Percentiles rank a stretch among this genome's conserved stretches.
Conservation (phyloP, 2,113 vertebrate species). For the Dinomys branickii region DNA sequence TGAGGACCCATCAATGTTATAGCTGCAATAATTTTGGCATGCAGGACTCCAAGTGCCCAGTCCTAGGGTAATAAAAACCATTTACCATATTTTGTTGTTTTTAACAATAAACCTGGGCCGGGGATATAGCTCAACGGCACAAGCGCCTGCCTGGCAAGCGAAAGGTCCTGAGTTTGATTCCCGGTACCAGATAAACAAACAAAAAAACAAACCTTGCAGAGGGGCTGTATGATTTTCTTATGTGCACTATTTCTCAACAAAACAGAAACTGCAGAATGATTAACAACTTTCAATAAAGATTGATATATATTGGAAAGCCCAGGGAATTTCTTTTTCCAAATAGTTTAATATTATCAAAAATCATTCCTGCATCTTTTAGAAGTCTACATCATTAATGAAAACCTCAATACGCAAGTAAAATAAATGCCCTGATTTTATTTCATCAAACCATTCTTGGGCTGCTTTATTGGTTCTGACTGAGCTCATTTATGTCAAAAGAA, state of each 20-base stretch:
- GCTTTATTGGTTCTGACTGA: neutral
- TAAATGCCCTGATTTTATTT: neutral
- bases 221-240: neutral
- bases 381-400: neutral
- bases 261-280: neutral
- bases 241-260: conserved; percentile 18
- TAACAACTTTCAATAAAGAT: neutral
- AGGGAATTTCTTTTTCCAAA: neutral
- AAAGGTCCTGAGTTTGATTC: too few relatives aligned
- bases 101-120: neutral
- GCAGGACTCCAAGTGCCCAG: conserved; percentile 99
- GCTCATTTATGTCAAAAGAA: neutral
- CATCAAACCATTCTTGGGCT: neutral
- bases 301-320: neutral
- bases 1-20: conserved; percentile 99
- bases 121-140: too few relatives aligned
- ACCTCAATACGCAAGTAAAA: neutral
- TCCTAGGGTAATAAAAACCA: conserved; percentile 86
- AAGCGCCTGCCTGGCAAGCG: too few relatives aligned
- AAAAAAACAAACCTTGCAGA: neutral
- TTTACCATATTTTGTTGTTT: neutral
- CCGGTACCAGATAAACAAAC: too few relatives aligned
- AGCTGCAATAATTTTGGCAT: conserved; percentile 99
- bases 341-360: neutral
- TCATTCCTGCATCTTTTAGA: neutral